Conservation (phyloP, 2,888 invertebrate species). For the Tetanocera ferruginea region DNA sequence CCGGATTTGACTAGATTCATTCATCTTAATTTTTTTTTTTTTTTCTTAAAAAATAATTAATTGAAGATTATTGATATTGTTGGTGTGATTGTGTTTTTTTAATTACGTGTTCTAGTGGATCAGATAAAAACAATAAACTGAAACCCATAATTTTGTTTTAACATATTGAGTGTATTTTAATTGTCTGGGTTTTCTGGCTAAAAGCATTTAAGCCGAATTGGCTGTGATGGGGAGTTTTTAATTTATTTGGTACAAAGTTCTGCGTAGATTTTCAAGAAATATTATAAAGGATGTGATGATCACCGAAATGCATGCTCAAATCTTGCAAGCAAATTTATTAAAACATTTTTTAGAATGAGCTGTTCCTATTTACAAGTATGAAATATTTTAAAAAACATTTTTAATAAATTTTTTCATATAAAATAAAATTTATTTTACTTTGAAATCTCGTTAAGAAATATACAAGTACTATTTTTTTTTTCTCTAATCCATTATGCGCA, state of each 20-base stretch:
- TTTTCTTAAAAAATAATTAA: not conserved
- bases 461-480: too few relatives aligned
- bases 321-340: too few relatives aligned
- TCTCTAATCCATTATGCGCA: too few relatives aligned
- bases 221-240: not conserved
- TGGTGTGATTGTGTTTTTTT: not conserved
- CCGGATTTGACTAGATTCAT: constrained; percentile 23
- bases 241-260: not conserved
- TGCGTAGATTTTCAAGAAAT: not conserved
- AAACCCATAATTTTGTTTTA: not conserved
- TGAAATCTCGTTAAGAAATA: too few relatives aligned
- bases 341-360: too few relatives aligned
- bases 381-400: too few relatives aligned
- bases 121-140: constrained; percentile 23
- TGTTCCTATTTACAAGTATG: too few relatives aligned
- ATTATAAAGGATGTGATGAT: not conserved
- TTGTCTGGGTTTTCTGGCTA: not conserved
- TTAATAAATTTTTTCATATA: too few relatives aligned
- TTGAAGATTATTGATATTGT: not conserved
- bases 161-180: not conserved
- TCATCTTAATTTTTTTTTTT: not conserved
- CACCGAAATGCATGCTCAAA: too few relatives aligned
- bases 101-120: constrained; percentile 23
- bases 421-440: too few relatives aligned
- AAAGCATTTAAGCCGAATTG: not conserved